Conservation (phyloP, 2,888 invertebrate species). For the Aporophyla lueneburgensis region DNA sequence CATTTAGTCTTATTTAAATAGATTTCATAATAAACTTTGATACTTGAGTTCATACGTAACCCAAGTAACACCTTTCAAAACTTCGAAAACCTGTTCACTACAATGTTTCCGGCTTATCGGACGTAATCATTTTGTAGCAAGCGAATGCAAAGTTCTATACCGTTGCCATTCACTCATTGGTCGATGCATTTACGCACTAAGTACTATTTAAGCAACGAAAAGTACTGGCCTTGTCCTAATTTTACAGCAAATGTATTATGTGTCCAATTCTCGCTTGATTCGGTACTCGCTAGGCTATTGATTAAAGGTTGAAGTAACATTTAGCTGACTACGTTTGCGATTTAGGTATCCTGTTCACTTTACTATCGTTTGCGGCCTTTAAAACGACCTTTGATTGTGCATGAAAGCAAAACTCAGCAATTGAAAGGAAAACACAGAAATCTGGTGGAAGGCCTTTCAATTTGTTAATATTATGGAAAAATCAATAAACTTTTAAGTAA, state of each 20-base stretch:
- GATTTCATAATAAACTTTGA: constrained; percentile 66
- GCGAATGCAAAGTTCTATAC: constrained; percentile 62
- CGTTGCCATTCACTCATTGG: constrained; percentile 54
- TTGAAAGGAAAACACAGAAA: constrained; percentile 31
- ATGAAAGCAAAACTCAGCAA: constrained; percentile 31
- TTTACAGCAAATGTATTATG: constrained; percentile 59
- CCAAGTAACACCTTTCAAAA: constrained; percentile 82
- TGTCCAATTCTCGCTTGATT: constrained; percentile 59
- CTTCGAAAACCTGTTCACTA: constrained; percentile 77
- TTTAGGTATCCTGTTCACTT: constrained; percentile 29
- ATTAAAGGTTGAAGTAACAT: constrained; percentile 41
- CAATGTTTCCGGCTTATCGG: constrained; percentile 79
- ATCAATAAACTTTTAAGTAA: neutral
- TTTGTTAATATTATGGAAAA: neutral
- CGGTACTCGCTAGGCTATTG: constrained; percentile 42
- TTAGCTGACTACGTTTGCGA: constrained; percentile 13
- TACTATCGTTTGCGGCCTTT: constrained; percentile 53
- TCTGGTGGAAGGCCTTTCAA: constrained; percentile 24
- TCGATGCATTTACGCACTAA: constrained; percentile 67
- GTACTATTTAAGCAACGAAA: constrained; percentile 65
- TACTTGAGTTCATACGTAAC: constrained; percentile 69
- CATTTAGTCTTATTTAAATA: constrained; percentile 54
- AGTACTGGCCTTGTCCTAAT: constrained; percentile 67
- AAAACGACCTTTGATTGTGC: constrained; percentile 42
- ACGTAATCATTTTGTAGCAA: constrained; percentile 71